Percentiles rank a stretch among this genome's conserved stretches.
These are phyloP conservation scores for Felis chaus DNA, from an alignment of 2,113 vertebrate species.

Conservation along the genomic window DNA sequence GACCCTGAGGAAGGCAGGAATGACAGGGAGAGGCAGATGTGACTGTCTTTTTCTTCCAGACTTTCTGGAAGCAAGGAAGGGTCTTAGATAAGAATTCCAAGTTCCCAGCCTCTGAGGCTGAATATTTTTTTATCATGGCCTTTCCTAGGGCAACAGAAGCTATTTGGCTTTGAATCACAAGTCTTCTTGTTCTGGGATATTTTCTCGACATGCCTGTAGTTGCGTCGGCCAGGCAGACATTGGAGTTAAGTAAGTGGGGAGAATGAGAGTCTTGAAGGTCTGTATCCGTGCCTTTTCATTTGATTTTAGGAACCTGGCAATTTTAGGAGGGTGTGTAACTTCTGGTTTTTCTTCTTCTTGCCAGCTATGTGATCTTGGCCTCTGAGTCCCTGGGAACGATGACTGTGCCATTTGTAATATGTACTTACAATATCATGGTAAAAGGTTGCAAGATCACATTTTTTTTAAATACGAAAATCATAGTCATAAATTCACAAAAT, in stretches of 20 bases:
- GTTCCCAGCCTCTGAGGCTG: neutral
- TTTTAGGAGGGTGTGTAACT: neutral
- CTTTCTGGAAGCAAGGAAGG: neutral
- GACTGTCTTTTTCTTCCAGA: neutral
- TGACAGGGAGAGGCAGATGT: neutral
- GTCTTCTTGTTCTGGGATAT: neutral
- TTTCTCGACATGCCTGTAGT: neutral
- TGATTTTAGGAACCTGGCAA: no score
- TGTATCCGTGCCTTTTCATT: neutral
- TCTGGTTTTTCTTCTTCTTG: neutral
- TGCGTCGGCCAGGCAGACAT: neutral
- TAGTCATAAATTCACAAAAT: neutral
- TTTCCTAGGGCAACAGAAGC: neutral
- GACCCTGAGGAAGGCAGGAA: neutral
- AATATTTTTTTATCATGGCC: neutral
- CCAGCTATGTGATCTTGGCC: neutral
- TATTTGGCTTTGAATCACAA: neutral
- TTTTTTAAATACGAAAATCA: neutral
- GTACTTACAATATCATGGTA: neutral
- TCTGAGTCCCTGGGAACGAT: neutral
- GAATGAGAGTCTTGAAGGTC: neutral
- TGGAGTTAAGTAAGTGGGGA: no score
- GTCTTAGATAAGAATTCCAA: neutral
- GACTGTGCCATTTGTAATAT: neutral
- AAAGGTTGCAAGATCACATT: neutral